These are phyloP conservation scores for Lingula anatina DNA, from an alignment of 2,888 invertebrate genomes.

Conservation along the genomic window DNA sequence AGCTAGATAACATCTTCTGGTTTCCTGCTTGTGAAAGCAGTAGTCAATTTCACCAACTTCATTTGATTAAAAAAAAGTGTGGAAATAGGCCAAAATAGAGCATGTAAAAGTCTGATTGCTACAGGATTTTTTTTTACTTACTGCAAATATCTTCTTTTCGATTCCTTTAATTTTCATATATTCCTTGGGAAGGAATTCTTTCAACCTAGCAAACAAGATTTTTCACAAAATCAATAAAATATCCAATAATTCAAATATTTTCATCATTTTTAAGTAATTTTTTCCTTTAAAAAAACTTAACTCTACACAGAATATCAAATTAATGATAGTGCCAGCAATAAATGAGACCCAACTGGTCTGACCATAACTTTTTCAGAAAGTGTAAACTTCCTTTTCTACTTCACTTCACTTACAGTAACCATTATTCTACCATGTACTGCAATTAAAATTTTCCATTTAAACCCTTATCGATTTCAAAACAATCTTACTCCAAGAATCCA, in stretches of 20 bases:
- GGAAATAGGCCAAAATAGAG: no score
- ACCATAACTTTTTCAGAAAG: no score
- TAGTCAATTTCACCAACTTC: no score
- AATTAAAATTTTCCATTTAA: slow-evolving; percentile 6
- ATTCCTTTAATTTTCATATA: slow-evolving; percentile 91
- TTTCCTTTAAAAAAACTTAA: neutral
- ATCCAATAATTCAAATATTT: slow-evolving; percentile 1
- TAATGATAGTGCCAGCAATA: no score
- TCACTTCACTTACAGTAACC: neutral
- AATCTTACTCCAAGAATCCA: slow-evolving; percentile 86
- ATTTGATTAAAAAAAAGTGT: no score
- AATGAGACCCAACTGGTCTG: no score
- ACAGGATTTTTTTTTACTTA: slow-evolving; percentile 17
- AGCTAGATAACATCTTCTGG: no score
- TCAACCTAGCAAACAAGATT: slow-evolving; percentile 68
- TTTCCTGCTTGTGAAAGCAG: no score
- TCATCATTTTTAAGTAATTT: neutral
- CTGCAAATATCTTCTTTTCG: slow-evolving; percentile 86
- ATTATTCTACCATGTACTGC: neutral
- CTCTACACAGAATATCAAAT: no score
- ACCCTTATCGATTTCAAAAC: neutral
- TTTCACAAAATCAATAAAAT: slow-evolving; percentile 6
- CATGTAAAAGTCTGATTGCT: no score
- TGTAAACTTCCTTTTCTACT: no score
- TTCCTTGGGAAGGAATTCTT: slow-evolving; percentile 94